Evolutionary conservation across 2,797 vertebrate species (phyloP), one percentile per base, ranked within the genome.

Genomic region (Rhadinocentrus ornatus): DNA sequence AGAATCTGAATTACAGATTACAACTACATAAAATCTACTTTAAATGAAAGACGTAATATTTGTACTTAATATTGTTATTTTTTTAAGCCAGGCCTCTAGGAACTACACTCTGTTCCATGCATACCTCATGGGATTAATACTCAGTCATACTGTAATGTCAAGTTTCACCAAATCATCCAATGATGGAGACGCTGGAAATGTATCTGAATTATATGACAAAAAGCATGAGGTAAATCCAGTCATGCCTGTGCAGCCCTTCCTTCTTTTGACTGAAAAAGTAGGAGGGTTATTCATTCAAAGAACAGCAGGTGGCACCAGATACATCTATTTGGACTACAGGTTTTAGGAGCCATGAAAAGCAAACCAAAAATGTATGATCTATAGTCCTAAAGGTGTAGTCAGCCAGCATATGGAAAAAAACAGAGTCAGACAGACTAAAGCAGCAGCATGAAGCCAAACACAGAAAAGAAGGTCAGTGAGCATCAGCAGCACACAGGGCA

Each of bases 261-360:
- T 88, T 81, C 81, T 75, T 34, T 71, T 83, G 69, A 86, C 67
- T 69, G 27, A 39, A 66, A 88, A 72, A 73, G 59, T 77, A n/a
- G 60, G 59, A 66, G 67, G 61, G 78, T 87, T 86, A 88, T 89
- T 91, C 87, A 74, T 77, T 69, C 69, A 79, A 63, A 77, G 79
- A 87, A 89, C 92, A 92, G 89, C 90, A 93, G 93, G 86, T 91
- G 93, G 91, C 87, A 80, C 87, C 89, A 91, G 71, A 90, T 80
- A 88, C 86, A 87, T 86, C 71, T 71, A 72, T 39, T 82, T 69
- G 44, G 84, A 80, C 27, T 53, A 72, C 69, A 78, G 55, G 65
- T 69, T 79, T 63, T 57, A 67, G 32, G 80, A 83, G 88, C 71
- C 65, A 86, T 84, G 83, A 78, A 79, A 90, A 88, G 88, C 89